These are phyloP conservation scores for Idaea biselata DNA, from an alignment of 2,888 invertebrate genomes.

Conservation along the genomic window DNA sequence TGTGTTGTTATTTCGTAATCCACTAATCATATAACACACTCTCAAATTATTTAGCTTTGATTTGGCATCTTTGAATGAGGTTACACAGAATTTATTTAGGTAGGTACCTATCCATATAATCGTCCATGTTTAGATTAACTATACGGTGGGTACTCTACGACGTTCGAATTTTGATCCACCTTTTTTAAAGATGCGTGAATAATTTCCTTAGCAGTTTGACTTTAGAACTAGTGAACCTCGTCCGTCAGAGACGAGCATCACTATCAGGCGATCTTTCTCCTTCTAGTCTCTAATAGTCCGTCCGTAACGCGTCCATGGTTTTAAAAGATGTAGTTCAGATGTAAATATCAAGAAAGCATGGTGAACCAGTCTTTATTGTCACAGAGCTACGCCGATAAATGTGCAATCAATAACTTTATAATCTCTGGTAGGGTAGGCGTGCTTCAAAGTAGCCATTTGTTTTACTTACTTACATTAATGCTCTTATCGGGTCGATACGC, in stretches of 20 bases:
- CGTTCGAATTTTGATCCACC: too few relatives aligned
- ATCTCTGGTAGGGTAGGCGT: slow-evolving; percentile 53
- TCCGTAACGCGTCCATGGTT: too few relatives aligned
- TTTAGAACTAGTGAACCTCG: too few relatives aligned
- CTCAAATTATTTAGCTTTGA: neutral
- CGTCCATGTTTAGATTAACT: too few relatives aligned
- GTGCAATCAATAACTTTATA: slow-evolving; percentile 56
- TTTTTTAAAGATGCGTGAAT: too few relatives aligned
- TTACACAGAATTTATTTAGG: too few relatives aligned
- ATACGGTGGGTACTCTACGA: too few relatives aligned
- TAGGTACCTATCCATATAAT: too few relatives aligned
- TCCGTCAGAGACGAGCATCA: too few relatives aligned
- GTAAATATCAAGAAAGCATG: neutral
- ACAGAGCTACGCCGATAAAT: neutral
- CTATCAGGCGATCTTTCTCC: too few relatives aligned
- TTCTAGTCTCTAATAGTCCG: too few relatives aligned
- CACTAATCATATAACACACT: neutral
- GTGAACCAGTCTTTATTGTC: neutral
- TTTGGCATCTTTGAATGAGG: neutral
- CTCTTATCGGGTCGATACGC: slow-evolving; percentile 49
- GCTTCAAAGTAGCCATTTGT: slow-evolving; percentile 60
- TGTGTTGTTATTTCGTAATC: neutral
- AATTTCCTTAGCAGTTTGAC: too few relatives aligned
- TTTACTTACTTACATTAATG: slow-evolving; percentile 60
- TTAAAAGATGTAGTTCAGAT: neutral